phyloP scores from a whole-genome alignment of 2,113 vertebrate genomes.

The Gorsachius goisagi region DNA sequence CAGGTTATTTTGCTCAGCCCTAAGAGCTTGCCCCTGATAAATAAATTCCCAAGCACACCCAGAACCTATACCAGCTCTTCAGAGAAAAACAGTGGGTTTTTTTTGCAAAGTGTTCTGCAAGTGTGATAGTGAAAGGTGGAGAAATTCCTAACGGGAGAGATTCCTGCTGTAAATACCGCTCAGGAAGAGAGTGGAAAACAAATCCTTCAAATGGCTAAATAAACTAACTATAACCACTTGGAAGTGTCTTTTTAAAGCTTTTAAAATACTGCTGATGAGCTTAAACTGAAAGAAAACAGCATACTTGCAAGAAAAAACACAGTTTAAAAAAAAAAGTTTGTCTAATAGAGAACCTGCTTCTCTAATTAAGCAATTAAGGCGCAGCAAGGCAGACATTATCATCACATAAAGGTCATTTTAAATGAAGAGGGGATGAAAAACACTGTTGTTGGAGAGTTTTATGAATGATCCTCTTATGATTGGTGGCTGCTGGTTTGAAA shows the following conservation, averaged over 20 bases:
- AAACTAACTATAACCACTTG: neutral
- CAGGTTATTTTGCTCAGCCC: neutral
- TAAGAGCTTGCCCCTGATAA: neutral
- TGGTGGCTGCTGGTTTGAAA: constrained; percentile 1
- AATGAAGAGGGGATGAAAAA: constrained; percentile 44
- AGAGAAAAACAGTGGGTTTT: accelerated
- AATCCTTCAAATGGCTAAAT: neutral
- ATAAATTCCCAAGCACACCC: neutral
- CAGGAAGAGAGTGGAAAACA: neutral
- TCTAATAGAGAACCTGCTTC: constrained; percentile 46
- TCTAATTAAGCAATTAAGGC: constrained; percentile 73
- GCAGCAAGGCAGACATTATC: constrained; percentile 56
- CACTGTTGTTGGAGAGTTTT: neutral
- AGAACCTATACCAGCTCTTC: neutral
- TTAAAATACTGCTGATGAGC: neutral
- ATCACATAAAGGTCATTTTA: constrained; percentile 66
- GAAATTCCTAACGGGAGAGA: neutral
- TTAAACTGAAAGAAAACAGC: constrained; percentile 29
- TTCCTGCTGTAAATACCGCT: neutral
- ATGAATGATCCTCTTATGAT: neutral
- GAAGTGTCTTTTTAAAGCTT: neutral
- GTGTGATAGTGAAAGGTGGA: neutral
- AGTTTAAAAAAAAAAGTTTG: constrained; percentile 43
- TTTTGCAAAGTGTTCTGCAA: neutral
- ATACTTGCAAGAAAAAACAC: neutral